A percentile compares a stretch with the other conserved stretches of the same genome.
These are phyloP conservation scores for Ophthalmolycus amberensis DNA, from an alignment of 2,113 vertebrate genomes.

Conservation along the genomic window DNA sequence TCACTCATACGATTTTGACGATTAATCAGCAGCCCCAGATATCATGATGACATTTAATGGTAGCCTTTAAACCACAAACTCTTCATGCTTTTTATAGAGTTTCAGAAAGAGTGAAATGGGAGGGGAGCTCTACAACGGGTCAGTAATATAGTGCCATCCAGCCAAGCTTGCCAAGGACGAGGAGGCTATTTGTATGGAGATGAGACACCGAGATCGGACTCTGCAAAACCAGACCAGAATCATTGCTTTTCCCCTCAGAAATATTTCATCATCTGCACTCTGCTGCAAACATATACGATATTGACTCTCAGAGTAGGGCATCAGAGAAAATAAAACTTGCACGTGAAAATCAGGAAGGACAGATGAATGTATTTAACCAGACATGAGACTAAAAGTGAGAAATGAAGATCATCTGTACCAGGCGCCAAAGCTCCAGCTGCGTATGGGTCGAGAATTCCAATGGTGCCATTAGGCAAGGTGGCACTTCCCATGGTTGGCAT, in stretches of 20 bases:
- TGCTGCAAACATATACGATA: background rate
- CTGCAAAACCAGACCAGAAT: slow-evolving; percentile 22
- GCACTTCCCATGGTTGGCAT: slow-evolving; percentile 88
- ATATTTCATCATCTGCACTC: background rate
- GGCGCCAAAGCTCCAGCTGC: slow-evolving; percentile 74
- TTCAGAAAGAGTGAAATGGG: background rate
- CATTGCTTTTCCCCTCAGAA: background rate
- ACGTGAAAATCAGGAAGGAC: background rate
- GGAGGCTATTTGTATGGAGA: slow-evolving; percentile 30
- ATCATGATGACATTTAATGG: slow-evolving; percentile 1
- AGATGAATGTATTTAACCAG: background rate
- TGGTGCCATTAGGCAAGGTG: slow-evolving; percentile 89
- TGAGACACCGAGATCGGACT: slow-evolving; percentile 36
- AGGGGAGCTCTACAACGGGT: background rate
- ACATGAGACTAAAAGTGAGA: background rate
- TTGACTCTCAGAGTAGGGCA: background rate
- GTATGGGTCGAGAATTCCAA: slow-evolving; percentile 87
- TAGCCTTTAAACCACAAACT: background rate
- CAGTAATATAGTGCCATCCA: slow-evolving; percentile 12
- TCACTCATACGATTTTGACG: background rate
- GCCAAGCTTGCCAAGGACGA: slow-evolving; percentile 31
- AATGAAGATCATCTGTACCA: slow-evolving; percentile 50
- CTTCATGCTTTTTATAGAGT: background rate
- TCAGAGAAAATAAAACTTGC: background rate
- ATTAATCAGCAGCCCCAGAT: background rate